Percentiles rank a stretch among this genome's conserved stretches.
Conservation (phyloP, 2,888 invertebrate genomes). For the Lingula anatina region DNA sequence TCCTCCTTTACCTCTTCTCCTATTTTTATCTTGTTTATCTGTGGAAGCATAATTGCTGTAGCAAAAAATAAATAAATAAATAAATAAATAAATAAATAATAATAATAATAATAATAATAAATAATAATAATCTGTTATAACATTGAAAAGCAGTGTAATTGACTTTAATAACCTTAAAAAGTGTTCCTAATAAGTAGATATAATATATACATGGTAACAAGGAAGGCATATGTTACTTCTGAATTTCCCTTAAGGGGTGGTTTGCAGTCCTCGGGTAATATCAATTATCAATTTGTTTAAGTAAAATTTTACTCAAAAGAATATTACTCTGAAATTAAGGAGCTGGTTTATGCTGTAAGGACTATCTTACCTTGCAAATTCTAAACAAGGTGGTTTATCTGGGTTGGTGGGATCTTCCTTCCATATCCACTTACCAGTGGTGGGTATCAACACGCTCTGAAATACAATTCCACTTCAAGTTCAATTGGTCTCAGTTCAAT, state of each 20-base stretch:
- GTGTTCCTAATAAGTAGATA: slow-evolving; percentile 2
- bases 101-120: not conserved
- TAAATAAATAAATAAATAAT: not conserved
- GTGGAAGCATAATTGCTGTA: slow-evolving; percentile 32
- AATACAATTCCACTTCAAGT: too few species aligned
- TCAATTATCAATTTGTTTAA: not conserved
- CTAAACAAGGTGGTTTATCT: slow-evolving; percentile 19
- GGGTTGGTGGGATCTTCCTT: too few species aligned
- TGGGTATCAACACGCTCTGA: too few species aligned
- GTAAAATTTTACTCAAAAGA: not conserved
- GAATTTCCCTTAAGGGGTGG: too few species aligned
- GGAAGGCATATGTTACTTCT: too few species aligned
- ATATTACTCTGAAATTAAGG: not conserved
- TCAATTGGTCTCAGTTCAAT: too few species aligned
- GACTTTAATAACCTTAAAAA: not conserved
- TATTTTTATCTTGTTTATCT: slow-evolving; percentile 27
- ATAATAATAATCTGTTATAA: not conserved
- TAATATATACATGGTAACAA: too few species aligned
- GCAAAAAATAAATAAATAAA: slow-evolving; percentile 5
- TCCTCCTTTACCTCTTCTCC: too few species aligned
- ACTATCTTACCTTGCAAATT: slow-evolving; percentile 19
- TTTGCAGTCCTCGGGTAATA: too few species aligned
- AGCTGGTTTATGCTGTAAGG: not conserved
- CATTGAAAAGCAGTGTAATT: not conserved
- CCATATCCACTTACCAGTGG: slow-evolving; percentile 22